These are phyloP conservation scores for Cephus pulcher DNA, from an alignment of 2,888 invertebrate species.

Conservation along the genomic window DNA sequence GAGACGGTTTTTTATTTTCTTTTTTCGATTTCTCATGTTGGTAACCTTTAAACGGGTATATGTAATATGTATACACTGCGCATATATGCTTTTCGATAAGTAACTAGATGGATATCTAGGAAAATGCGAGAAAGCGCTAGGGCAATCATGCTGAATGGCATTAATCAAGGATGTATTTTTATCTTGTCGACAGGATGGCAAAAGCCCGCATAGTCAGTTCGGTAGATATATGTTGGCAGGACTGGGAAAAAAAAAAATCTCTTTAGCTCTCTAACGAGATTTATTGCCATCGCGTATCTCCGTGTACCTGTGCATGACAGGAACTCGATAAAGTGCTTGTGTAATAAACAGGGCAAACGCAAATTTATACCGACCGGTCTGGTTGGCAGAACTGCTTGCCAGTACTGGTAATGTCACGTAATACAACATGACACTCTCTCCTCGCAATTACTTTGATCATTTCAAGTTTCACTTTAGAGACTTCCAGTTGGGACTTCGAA, in stretches of 20 bases:
- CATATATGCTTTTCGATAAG: neutral
- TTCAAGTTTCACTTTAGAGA: neutral
- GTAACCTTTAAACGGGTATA: neutral
- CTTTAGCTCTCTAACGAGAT: conserved; percentile 27
- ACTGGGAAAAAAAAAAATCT: neutral
- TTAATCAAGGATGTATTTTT: conserved; percentile 42
- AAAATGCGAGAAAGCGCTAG: neutral
- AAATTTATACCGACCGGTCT: conserved; percentile 47
- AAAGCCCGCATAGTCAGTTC: neutral
- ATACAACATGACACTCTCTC: neutral
- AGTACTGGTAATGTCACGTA: neutral
- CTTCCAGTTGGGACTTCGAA: neutral
- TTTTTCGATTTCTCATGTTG: neutral
- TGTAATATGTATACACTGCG: neutral
- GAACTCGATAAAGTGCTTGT: conserved; percentile 58
- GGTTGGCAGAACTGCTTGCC: neutral
- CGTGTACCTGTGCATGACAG: conserved; percentile 49
- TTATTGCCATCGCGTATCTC: conserved; percentile 30
- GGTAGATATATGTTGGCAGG: neutral
- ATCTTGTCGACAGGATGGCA: conserved; percentile 14
- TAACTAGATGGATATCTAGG: neutral
- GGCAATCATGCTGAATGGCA: conserved; percentile 38
- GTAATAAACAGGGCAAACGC: conserved; percentile 52
- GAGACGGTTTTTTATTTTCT: neutral
- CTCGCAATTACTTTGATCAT: neutral